Conservation (phyloP, 2,113 vertebrate species). For the Trichechus manatus region DNA sequence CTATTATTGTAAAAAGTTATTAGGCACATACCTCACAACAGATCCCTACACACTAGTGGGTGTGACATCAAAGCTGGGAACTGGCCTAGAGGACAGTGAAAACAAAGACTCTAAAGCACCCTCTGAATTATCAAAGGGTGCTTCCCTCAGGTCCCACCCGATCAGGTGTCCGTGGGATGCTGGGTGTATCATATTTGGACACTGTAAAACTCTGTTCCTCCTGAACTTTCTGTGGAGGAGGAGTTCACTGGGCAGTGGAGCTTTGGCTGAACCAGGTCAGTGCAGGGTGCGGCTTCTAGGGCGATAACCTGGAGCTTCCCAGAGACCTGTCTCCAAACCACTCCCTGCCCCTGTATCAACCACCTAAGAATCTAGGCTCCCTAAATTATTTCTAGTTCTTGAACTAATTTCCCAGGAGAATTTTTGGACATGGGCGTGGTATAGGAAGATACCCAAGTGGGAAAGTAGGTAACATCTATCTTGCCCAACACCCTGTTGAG, state of each 20-base stretch:
- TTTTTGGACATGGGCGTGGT: background rate
- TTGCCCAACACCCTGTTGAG: background rate
- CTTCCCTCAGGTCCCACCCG: background rate
- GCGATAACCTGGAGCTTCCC: background rate
- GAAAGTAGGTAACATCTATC: background rate
- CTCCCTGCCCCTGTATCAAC: background rate
- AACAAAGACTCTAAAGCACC: background rate
- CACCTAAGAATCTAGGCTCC: background rate
- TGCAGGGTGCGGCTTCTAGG: background rate
- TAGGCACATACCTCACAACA: background rate
- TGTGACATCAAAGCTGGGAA: slow-evolving; percentile 68
- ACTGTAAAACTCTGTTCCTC: background rate
- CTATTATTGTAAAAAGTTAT: background rate
- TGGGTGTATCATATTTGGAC: background rate
- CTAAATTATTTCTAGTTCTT: background rate
- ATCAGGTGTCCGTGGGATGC: background rate
- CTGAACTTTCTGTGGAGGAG: background rate
- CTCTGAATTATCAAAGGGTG: background rate
- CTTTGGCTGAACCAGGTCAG: background rate
- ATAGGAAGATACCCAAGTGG: background rate
- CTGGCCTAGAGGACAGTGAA: background rate
- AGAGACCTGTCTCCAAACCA: background rate
- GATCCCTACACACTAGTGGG: background rate
- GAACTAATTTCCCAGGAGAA: background rate
- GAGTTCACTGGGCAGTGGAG: background rate